phyloP scores from a whole-genome alignment of 2,888 invertebrate genomes.

The Agriopis aurantiaria region DNA sequence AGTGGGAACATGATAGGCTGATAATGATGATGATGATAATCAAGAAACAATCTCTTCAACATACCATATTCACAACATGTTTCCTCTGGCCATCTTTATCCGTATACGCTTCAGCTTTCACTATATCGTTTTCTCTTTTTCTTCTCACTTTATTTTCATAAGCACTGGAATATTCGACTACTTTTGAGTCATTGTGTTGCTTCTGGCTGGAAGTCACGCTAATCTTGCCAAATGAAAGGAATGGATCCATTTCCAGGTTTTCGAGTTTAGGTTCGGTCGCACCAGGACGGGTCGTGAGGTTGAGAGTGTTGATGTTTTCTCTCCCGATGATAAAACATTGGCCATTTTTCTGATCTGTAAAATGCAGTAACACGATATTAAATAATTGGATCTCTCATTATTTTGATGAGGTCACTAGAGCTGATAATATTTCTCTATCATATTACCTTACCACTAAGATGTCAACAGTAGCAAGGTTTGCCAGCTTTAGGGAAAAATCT shows the following conservation, averaged over 20 bases:
- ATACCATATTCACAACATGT: conserved; percentile 92
- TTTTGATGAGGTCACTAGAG: too few relatives aligned
- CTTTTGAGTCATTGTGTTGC: conserved; percentile 66
- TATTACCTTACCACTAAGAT: too few relatives aligned
- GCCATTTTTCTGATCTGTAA: conserved; percentile 87
- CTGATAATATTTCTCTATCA: too few relatives aligned
- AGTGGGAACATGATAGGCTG: too few relatives aligned
- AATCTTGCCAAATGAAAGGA: conserved; percentile 67
- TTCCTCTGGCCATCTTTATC: conserved; percentile 90
- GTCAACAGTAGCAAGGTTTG: too few relatives aligned
- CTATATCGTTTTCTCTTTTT: conserved; percentile 89
- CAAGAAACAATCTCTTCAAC: conserved; percentile 29
- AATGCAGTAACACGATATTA: neutral
- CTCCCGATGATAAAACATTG: conserved; percentile 87
- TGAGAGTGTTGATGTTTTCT: conserved; percentile 88
- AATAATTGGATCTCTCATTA: too few relatives aligned
- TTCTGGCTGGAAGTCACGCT: conserved; percentile 73
- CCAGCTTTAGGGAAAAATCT: too few relatives aligned
- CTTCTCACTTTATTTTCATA: conserved; percentile 81
- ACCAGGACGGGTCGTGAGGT: conserved; percentile 80
- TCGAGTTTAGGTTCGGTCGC: conserved; percentile 78
- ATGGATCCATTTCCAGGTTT: conserved; percentile 80
- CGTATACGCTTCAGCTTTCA: conserved; percentile 90
- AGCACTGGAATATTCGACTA: conserved; percentile 63
- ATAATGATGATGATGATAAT: too few relatives aligned